phyloP scores from a whole-genome alignment of 2,888 invertebrate genomes.

The Macrosiphum euphorbiae region DNA sequence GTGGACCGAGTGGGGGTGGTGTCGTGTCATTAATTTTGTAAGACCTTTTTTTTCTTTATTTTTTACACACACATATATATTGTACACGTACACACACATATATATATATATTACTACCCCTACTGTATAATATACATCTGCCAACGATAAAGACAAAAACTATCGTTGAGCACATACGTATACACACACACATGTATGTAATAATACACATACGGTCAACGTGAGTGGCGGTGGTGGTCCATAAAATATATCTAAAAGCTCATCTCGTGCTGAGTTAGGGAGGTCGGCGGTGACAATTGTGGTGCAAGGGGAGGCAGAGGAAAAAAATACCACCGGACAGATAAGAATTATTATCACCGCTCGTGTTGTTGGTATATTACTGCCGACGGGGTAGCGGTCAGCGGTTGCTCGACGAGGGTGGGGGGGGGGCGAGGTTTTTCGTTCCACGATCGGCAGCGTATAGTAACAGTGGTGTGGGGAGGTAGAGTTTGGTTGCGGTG shows the following conservation, averaged over 20 bases:
- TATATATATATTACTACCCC: neutral
- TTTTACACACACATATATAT: neutral
- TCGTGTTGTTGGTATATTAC: neutral
- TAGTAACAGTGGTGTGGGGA: neutral
- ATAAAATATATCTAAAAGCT: conserved; percentile 42
- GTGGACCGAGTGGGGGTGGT: neutral
- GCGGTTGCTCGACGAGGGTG: neutral
- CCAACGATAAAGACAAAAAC: conserved; percentile 40
- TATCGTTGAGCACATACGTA: neutral
- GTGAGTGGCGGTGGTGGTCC: neutral
- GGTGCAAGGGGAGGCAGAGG: neutral
- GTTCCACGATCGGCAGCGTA: neutral
- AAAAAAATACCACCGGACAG: conserved; percentile 30
- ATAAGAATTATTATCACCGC: conserved; percentile 46
- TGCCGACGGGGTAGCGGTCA: neutral
- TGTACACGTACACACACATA: neutral
- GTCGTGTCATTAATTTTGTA: conserved; percentile 56
- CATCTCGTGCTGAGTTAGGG: neutral
- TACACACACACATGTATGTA: neutral
- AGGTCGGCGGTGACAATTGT: neutral
- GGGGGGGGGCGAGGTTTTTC: neutral
- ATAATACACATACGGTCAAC: neutral
- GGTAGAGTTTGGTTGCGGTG: neutral
- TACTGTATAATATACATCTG: neutral
- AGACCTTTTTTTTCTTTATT: conserved; percentile 31